These are phyloP conservation scores for Tipula unca DNA, from an alignment of 2,888 invertebrate species.

Conservation along the genomic window DNA sequence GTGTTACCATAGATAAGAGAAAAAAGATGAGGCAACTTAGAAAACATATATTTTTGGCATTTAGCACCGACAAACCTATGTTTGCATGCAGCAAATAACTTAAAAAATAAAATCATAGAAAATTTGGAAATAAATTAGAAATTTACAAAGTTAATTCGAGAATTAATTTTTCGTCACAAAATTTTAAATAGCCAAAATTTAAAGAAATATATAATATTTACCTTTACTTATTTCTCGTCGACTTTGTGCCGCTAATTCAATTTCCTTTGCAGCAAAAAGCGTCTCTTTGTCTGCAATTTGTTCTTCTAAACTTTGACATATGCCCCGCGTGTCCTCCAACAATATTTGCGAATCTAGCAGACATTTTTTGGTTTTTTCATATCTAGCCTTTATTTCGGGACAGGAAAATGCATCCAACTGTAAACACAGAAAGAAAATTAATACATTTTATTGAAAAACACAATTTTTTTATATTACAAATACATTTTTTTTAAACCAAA, in stretches of 20 bases:
- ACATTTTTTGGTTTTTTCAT: conserved; percentile 30
- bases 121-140: not conserved
- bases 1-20: no score
- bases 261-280: conserved; percentile 34
- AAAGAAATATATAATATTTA: conserved; percentile 27
- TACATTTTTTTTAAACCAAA: not conserved
- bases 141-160: no score
- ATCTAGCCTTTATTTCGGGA: conserved; percentile 32
- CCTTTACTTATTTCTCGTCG: conserved; percentile 38
- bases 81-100: no score
- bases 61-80: no score
- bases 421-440: conserved; percentile 25
- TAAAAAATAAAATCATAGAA: no score
- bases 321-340: conserved; percentile 34
- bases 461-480: not conserved
- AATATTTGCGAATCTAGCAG: conserved; percentile 32
- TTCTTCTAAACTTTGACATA: conserved; percentile 35
- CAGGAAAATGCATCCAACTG: conserved; percentile 40
- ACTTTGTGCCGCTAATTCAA: conserved; percentile 35
- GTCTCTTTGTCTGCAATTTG: conserved; percentile 36
- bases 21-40: no score
- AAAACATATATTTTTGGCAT: no score
- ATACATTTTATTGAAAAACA: not conserved
- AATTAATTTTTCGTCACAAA: no score
- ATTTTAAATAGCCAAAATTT: no score